Evolutionary conservation across 2,888 invertebrate genomes (phyloP).

Genomic region (Crepidodera aurea): DNA sequence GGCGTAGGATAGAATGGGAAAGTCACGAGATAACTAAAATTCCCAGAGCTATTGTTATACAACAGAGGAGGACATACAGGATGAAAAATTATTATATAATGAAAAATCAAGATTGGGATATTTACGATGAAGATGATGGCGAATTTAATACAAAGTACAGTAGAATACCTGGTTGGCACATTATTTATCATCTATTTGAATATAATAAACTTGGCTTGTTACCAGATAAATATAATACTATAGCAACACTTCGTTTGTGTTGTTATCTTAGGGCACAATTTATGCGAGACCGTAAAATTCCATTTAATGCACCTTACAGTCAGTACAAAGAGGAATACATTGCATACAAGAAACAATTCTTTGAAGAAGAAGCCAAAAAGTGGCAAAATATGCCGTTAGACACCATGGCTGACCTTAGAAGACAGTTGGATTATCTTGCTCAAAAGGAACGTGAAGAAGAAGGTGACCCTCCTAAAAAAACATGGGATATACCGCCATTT

Average conservation of each 20-base stretch:
- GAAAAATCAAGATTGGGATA: constrained; percentile 38
- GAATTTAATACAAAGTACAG: constrained; percentile 45
- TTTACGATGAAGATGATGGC: constrained; percentile 42
- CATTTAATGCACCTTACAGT: constrained; percentile 40
- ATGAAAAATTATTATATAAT: constrained; percentile 40
- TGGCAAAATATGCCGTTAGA: constrained; percentile 48
- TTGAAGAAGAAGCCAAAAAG: constrained; percentile 42
- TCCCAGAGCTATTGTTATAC: constrained; percentile 40
- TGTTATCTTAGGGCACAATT: constrained; percentile 38
- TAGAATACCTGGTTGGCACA: constrained; percentile 42
- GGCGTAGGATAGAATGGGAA: constrained; percentile 26
- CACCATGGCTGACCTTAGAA: constrained; percentile 41
- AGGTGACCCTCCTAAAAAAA: background rate
- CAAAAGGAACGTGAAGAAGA: constrained; percentile 30
- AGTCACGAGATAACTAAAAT: constrained; percentile 29
- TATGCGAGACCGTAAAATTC: constrained; percentile 40
- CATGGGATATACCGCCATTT: background rate
- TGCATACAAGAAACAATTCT: constrained; percentile 37
- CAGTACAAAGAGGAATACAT: constrained; percentile 41
- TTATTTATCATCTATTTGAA: constrained; percentile 42
- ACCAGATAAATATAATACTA: constrained; percentile 44
- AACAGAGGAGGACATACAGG: constrained; percentile 34
- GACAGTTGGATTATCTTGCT: constrained; percentile 35
- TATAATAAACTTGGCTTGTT: constrained; percentile 44
- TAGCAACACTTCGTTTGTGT: constrained; percentile 42